phyloP scores from a whole-genome alignment of 2,113 vertebrate genomes.

The Pituophis catenifer region DNA sequence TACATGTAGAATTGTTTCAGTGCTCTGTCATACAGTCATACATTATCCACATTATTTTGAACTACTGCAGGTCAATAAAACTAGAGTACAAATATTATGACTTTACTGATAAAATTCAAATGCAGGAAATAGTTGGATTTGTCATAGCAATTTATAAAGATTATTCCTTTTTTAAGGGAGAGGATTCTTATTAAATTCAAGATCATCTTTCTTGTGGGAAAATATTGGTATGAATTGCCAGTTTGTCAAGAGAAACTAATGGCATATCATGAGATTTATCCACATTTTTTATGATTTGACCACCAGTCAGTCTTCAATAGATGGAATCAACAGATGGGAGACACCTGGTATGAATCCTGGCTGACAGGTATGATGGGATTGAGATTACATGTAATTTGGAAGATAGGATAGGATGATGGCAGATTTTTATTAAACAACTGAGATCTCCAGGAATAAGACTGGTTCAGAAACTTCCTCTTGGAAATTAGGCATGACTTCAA shows the following conservation, averaged over 20 bases:
- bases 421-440: neutral
- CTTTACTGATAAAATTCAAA: neutral
- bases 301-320: neutral
- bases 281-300: neutral
- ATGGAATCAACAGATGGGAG: neutral
- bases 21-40: neutral
- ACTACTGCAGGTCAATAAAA: neutral
- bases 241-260: neutral
- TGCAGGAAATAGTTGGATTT: neutral
- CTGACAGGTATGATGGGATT: neutral
- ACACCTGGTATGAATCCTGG: neutral
- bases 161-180: neutral
- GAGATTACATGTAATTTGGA: neutral
- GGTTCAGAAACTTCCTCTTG: neutral
- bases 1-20: neutral
- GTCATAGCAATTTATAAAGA: neutral
- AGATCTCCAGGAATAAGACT: neutral
- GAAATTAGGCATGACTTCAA: neutral
- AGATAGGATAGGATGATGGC: neutral
- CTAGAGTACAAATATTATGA: neutral
- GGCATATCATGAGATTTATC: neutral
- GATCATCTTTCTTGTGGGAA: neutral
- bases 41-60: neutral
- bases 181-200: neutral
- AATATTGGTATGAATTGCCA: neutral